Conservation (phyloP, 2,888 invertebrate species). For the Venustoraphidia nigricollis region DNA sequence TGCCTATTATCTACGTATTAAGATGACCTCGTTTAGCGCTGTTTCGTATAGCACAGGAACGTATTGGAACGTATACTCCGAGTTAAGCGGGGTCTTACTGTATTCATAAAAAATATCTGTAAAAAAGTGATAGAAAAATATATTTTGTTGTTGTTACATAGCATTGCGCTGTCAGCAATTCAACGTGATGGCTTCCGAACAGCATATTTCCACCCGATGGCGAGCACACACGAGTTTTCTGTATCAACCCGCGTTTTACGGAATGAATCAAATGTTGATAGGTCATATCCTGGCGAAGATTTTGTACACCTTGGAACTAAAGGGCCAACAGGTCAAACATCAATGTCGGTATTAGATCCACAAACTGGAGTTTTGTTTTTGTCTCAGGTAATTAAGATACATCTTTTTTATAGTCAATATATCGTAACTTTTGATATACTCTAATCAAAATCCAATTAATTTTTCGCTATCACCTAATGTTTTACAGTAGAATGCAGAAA, state of each 20-base stretch:
- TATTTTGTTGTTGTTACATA: slow-evolving; percentile 17
- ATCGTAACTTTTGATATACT: no score
- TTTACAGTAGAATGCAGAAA: no score
- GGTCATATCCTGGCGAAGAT: slow-evolving; percentile 34
- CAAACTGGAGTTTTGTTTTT: slow-evolving; percentile 47
- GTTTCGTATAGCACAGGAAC: no score
- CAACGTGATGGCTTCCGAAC: slow-evolving; percentile 37
- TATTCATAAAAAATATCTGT: no score
- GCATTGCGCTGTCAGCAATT: slow-evolving; percentile 41
- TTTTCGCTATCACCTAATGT: no score
- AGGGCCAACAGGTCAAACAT: slow-evolving; percentile 47
- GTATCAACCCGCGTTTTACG: slow-evolving; percentile 48
- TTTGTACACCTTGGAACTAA: slow-evolving; percentile 44
- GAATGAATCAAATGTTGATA: slow-evolving; percentile 34
- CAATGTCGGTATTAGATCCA: slow-evolving; percentile 49
- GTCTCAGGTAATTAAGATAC: slow-evolving; percentile 27
- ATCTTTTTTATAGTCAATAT: no score
- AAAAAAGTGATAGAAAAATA: no score
- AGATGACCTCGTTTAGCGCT: no score
- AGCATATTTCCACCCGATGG: slow-evolving; percentile 65
- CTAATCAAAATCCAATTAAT: no score
- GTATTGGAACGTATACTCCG: no score
- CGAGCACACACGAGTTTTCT: slow-evolving; percentile 52
- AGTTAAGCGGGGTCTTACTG: no score
- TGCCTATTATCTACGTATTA: no score